Percentiles rank a stretch among this genome's conserved stretches.
phyloP scores from a whole-genome alignment of 2,888 invertebrate genomes.

The Cosmopolites sordidus region DNA sequence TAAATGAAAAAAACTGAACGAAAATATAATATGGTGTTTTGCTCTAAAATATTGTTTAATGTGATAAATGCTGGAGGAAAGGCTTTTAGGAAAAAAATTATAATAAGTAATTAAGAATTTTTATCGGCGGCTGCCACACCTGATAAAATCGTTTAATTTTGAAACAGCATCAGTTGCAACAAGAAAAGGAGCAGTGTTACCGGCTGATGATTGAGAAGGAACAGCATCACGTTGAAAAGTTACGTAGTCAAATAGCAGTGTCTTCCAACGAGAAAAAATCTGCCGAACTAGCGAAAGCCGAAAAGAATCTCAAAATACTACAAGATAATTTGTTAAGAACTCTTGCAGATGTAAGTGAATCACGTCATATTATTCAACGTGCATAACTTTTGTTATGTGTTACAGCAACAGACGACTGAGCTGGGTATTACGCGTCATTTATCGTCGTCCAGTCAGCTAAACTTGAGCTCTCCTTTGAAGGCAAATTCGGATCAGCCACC shows the following conservation, averaged over 20 bases:
- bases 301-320: slow-evolving; percentile 57
- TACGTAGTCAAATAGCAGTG: slow-evolving; percentile 63
- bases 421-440: slow-evolving; percentile 11
- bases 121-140: no score
- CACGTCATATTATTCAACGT: no score
- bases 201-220: slow-evolving; percentile 88
- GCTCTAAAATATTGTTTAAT: no score
- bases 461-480: slow-evolving; percentile 30
- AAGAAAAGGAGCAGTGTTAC: slow-evolving; percentile 78
- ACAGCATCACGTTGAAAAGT: slow-evolving; percentile 72
- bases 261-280: slow-evolving; percentile 48
- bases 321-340: slow-evolving; percentile 54
- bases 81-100: no score
- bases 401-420: slow-evolving; percentile 45
- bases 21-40: no score
- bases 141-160: slow-evolving; percentile 63
- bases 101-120: no score
- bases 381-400: slow-evolving; percentile 30
- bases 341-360: slow-evolving; percentile 42
- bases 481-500: slow-evolving; percentile 45
- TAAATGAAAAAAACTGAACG: no score
- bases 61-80: no score
- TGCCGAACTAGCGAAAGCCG: slow-evolving; percentile 56
- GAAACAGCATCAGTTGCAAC: slow-evolving; percentile 81
- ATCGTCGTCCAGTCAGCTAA: slow-evolving; percentile 13